Evolutionary conservation across 2,113 vertebrate genomes (phyloP).

Genomic region (Ceyx cyanopectus): DNA sequence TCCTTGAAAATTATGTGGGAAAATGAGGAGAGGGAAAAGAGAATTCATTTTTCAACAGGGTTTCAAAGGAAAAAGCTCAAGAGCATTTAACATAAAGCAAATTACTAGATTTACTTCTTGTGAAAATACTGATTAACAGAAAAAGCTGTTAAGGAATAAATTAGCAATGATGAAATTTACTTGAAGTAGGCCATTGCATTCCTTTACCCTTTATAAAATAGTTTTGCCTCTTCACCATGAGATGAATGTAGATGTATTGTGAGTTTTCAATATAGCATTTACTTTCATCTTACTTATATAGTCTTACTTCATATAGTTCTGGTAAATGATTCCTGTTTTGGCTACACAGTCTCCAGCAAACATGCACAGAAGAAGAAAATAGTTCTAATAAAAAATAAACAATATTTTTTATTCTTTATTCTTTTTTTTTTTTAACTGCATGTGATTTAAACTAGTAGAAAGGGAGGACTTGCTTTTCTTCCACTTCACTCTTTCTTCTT

Average conservation of each 20-base stretch:
- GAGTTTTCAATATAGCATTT: neutral
- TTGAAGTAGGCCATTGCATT: neutral
- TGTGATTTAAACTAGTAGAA: neutral
- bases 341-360: neutral
- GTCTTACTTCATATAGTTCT: neutral
- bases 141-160: constrained; percentile 23
- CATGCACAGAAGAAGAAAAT: neutral
- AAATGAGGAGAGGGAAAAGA: neutral
- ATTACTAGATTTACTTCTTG: neutral
- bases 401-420: neutral
- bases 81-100: constrained; percentile 19
- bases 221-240: neutral
- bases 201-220: constrained; percentile 2
- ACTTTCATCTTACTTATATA: neutral
- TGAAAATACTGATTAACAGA: neutral
- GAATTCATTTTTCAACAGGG: constrained; percentile 1
- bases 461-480: neutral
- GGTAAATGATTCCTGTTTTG: neutral
- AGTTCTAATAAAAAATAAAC: neutral
- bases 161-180: neutral
- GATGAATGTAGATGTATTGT: neutral
- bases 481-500: neutral
- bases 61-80: constrained; percentile 19
- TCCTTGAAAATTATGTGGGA: neutral
- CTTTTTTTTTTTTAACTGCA: neutral